phyloP scores from a whole-genome alignment of 2,797 vertebrate genomes.

The Micropoecilia bifurca region DNA sequence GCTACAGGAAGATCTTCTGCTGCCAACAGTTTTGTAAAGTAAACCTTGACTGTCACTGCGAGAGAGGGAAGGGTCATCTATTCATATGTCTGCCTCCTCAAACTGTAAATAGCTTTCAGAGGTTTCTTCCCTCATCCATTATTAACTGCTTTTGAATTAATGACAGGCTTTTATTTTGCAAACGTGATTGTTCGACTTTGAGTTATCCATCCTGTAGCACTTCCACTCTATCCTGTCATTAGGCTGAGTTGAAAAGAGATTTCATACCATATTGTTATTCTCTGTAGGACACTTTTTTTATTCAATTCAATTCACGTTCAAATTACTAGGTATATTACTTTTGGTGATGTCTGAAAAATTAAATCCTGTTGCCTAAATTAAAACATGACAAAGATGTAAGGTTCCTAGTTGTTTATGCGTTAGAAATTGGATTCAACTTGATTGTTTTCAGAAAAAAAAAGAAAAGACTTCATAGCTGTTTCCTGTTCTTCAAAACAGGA shows the following conservation, averaged over 20 bases:
- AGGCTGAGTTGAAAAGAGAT: constrained; percentile 24
- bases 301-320: background rate
- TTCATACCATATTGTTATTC: background rate
- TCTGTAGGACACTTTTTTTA: background rate
- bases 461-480: background rate
- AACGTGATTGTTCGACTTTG: constrained; percentile 46
- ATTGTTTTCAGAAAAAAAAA: background rate
- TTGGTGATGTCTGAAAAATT: background rate
- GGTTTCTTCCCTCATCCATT: constrained; percentile 75
- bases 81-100: constrained; percentile 74
- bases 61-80: constrained; percentile 75
- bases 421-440: background rate
- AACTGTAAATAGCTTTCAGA: constrained; percentile 75
- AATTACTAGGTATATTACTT: background rate
- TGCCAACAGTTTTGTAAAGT: constrained; percentile 74
- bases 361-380: background rate
- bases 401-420: background rate
- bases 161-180: constrained; percentile 67
- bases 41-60: constrained; percentile 77
- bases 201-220: constrained; percentile 39
- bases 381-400: background rate
- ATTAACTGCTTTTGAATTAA: constrained; percentile 77
- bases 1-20: constrained; percentile 80
- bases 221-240: constrained; percentile 16
- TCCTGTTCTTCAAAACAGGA: background rate